phyloP scores from a whole-genome alignment of 1,140 invertebrate genomes.

The Megalopta genalis region DNA sequence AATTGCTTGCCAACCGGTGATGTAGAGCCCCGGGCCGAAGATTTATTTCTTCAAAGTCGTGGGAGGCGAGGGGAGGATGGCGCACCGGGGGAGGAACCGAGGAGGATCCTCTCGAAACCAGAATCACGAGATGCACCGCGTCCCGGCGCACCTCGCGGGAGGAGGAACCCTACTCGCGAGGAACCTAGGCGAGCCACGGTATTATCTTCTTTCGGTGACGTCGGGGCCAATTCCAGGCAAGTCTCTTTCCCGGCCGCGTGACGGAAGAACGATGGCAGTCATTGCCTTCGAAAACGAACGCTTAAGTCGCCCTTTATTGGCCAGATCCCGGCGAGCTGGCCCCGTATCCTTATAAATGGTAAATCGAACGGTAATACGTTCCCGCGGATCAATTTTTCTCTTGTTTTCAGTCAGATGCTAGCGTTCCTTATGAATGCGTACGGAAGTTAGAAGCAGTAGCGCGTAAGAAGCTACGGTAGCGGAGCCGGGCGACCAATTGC shows the following conservation, averaged over 20 bases:
- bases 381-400: background rate
- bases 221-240: constrained; percentile 69
- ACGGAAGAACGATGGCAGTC: constrained; percentile 17
- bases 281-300: background rate
- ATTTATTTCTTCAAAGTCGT: constrained; percentile 73
- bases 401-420: no score
- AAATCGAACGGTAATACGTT: background rate
- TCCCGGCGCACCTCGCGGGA: constrained; percentile 37
- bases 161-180: constrained; percentile 18
- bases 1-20: constrained; percentile 79
- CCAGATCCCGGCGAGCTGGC: background rate
- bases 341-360: background rate
- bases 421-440: no score
- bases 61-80: constrained; percentile 43
- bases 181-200: constrained; percentile 9
- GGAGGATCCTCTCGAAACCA: constrained; percentile 55
- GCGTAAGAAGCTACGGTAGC: no score
- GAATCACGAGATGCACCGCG: constrained; percentile 51
- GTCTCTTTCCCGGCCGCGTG: constrained; percentile 54
- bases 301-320: constrained; percentile 12
- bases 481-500: no score
- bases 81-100: constrained; percentile 30
- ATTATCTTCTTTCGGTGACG: constrained; percentile 44
- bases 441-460: no score
- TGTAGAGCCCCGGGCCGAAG: constrained; percentile 76